phyloP scores from a whole-genome alignment of 2,797 vertebrate genomes.

The Falco rusticolus region DNA sequence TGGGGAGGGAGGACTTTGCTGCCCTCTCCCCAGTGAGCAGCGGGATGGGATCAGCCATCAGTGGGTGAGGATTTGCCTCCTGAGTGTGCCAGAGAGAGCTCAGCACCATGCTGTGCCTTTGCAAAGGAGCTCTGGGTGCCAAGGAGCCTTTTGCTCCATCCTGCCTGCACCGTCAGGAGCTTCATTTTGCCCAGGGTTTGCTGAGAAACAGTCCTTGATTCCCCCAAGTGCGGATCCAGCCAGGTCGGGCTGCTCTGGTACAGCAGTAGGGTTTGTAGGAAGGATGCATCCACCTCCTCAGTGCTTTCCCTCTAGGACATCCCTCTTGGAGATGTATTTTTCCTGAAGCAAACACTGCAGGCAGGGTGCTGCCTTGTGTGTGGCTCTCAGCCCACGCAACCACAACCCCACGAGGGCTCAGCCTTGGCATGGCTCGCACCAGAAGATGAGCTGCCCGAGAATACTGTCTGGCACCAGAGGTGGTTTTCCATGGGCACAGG shows the following conservation, averaged over 20 bases:
- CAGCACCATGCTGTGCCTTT: background rate
- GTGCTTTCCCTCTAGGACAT: background rate
- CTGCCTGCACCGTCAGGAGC: background rate
- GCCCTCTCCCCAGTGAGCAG: background rate
- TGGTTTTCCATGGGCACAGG: background rate
- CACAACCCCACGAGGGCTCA: accelerated
- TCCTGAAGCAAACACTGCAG: background rate
- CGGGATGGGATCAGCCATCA: background rate
- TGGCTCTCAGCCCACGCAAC: background rate
- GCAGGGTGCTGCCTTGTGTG: background rate
- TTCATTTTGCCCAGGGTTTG: background rate
- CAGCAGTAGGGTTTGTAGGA: background rate
- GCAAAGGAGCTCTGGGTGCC: background rate
- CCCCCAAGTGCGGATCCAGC: background rate
- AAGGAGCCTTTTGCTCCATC: background rate
- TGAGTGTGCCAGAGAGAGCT: background rate
- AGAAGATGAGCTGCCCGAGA: accelerated
- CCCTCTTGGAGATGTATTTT: background rate
- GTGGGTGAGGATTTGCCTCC: background rate
- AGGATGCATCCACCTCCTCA: background rate
- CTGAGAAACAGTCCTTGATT: background rate
- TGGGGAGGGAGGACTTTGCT: background rate
- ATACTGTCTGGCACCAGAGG: background rate
- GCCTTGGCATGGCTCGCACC: background rate
- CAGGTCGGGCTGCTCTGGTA: background rate